Base-by-base conservation (phyloP, 2,797 vertebrate genomes). In the Scyliorhinus canicula region DNA sequence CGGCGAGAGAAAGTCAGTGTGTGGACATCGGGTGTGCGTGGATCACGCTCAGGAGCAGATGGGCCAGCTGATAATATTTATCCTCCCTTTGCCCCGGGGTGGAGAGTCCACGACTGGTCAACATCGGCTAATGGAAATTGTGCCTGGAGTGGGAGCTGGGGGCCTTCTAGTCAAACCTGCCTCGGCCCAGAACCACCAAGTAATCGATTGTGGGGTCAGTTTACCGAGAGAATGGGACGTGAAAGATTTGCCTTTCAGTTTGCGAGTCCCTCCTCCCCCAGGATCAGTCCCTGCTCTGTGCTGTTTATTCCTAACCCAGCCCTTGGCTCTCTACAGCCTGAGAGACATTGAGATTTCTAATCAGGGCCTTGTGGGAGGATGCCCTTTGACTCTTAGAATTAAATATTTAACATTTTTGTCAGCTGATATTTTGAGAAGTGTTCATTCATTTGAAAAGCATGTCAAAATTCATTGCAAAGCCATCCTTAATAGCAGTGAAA, bases 331-430 rank as follows among this genome's bases (percentile, higher is more conserved):
- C 31, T 35, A 65, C 35, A 35, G 85, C 31, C 55, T 6, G 5
- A 88, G 31, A 55, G 52, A 4, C 55, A 60, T 35, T n/a, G 26
- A 31, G 52, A 35, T 88, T n/a, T 35, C 85, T 57, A 35, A 57
- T 85, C 82, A 85, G 82, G 82, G 82, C 8, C 24, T 85, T 85
- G 82, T n/a, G 26, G 52, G 31, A n/a, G 31, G 55, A 60, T n/a
- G 52, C 95, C 77, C 95, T 97, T 96, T 96, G 95, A 95, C 95
- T 97, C 26, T 88, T 67, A 95, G 97, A 97, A 97, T 97, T 96
- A 97, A 97, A 97, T 97, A 97, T 97, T 97, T 97, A 97, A 96
- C 97, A 96, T 96, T 96, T 96, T 96, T 97, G 96, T 96, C 95
- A 96, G 79, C 96, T 71, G 96, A 95, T 96, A 57, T 96, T 97